These are phyloP conservation scores for Cacoxenus indagator DNA, from an alignment of 2,888 invertebrate genomes.

Conservation along the genomic window DNA sequence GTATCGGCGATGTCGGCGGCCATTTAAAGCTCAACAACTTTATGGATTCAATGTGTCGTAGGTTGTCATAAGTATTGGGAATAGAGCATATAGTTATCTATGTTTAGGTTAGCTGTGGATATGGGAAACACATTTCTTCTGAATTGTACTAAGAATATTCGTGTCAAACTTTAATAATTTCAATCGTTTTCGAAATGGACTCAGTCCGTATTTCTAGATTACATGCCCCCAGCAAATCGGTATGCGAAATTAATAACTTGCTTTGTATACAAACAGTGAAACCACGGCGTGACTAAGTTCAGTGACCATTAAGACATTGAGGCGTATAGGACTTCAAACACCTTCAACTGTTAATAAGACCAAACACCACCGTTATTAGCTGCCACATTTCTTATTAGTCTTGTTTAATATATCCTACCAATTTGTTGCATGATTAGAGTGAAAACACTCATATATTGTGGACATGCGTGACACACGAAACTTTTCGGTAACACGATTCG, in stretches of 20 bases:
- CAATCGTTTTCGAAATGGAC: not conserved
- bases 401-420: not conserved
- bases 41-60: not conserved
- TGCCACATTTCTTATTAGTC: not conserved
- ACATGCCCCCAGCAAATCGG: not conserved
- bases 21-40: not conserved
- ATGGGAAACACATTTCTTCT: not conserved
- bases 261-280: not conserved
- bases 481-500: not conserved
- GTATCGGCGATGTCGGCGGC: not conserved
- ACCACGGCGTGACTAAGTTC: not conserved
- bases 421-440: not conserved
- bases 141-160: not conserved
- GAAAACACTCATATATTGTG: not conserved
- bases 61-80: not conserved
- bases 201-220: not conserved
- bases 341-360: constrained; percentile 4
- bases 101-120: too few species aligned
- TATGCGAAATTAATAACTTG: constrained; percentile 11
- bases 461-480: constrained; percentile 2
- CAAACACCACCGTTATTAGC: not conserved
- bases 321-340: not conserved
- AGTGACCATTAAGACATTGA: not conserved
- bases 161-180: not conserved
- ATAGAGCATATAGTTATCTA: not conserved